Base-by-base conservation (phyloP, 1,140 invertebrate genomes). In the Panagrolaimus sp. region DNA sequence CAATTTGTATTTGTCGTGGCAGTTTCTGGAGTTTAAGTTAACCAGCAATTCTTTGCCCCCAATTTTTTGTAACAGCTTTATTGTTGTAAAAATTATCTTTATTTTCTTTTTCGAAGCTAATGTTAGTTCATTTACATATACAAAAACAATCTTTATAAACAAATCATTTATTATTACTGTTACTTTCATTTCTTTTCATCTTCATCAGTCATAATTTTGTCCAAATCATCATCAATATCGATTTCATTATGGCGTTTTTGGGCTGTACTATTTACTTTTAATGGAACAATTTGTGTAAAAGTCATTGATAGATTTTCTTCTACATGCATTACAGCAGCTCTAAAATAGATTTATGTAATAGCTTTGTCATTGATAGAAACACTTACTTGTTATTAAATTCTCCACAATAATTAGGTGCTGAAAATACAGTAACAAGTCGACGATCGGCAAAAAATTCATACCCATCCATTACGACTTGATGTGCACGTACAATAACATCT, bases 391-490 rank as follows among this genome's bases (percentile, higher is more conserved):
- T 70, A 42, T 74, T 63, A 43, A 63, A 68, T 31, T 73, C 57
- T 14, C 91, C 91, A 83, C 91, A 92, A 84, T 92, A 92, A 78
- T 92, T 91, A n/a, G 90, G 90, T 42, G 90, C 91, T 4, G 90
- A 91, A 82, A 90, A 90, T 42, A 90, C 79, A 4, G 89, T 90
- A 5, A 90, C 89, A 69, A 90, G 81, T 74, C 89, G 88, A 2
- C 93, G 87, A 85, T 96, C 96, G 7, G 93, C 93, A 84, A 97
- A 97, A 84, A 97, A 97, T 85, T 97, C 93, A 84, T 96, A 96
- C 7, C 93, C 94, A 86, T 96, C 93, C 85, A 96, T 92, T 8
- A 96, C 93, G 42, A 96, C 92, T 57, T 57, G 51, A 23, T 57
- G 51, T 11, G 13, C 51, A 5, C 51, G 51, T 1, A 63, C 38